Evolutionary conservation across 2,797 vertebrate genomes (phyloP).

Genomic region (Pantherophis vulpinus): DNA sequence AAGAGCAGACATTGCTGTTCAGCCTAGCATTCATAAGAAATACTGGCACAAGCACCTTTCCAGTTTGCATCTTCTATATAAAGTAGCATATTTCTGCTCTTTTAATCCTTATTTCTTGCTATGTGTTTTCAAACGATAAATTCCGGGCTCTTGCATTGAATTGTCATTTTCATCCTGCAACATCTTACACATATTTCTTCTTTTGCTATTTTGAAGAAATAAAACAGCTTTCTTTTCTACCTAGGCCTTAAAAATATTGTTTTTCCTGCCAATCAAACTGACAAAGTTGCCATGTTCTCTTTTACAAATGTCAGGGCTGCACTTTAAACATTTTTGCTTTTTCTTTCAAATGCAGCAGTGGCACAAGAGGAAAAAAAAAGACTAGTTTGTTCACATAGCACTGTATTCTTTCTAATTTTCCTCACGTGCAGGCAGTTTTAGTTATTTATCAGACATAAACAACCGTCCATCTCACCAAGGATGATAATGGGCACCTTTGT

Average conservation of each 20-base stretch:
- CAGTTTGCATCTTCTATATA: conserved; percentile 19
- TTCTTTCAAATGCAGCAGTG: conserved; percentile 28
- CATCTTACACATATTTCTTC: conserved; percentile 22
- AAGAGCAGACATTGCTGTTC: conserved; percentile 38
- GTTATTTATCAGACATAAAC: background rate
- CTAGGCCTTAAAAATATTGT: conserved; percentile 43
- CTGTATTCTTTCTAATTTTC: conserved; percentile 25
- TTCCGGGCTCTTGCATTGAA: background rate
- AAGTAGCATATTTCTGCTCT: background rate
- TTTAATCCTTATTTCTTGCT: conserved; percentile 7
- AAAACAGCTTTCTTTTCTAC: conserved; percentile 21
- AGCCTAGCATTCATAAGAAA: conserved; percentile 42
- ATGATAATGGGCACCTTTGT: background rate
- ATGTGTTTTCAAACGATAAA: background rate
- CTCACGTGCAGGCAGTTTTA: conserved; percentile 20
- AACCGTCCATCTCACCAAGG: background rate
- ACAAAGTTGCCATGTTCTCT: conserved; percentile 40
- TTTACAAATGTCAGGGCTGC: conserved; percentile 61
- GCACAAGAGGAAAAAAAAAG: conserved; percentile 26
- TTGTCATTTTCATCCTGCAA: background rate
- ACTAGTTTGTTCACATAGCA: conserved; percentile 42
- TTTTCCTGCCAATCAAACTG: conserved; percentile 47
- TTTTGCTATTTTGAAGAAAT: background rate
- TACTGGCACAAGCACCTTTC: conserved; percentile 17
- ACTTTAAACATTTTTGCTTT: conserved; percentile 32